A percentile compares a stretch with the other conserved stretches of the same genome.
phyloP scores from a whole-genome alignment of 2,888 invertebrate genomes.

The Rutpela maculata region DNA sequence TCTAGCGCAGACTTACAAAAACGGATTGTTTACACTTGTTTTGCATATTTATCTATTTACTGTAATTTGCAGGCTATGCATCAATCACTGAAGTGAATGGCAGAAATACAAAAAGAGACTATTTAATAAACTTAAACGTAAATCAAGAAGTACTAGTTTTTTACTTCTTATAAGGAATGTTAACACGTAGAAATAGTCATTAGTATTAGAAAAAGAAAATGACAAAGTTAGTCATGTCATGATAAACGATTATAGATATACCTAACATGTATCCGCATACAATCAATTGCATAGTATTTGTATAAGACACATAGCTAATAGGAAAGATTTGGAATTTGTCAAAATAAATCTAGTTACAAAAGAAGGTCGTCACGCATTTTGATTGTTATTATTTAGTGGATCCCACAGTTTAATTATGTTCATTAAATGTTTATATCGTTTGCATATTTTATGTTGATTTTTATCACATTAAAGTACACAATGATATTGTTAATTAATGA shows the following conservation, averaged over 20 bases:
- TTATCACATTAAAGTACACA: background rate
- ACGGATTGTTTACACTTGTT: background rate
- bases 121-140: background rate
- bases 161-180: background rate
- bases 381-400: constrained; percentile 2
- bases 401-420: constrained; percentile 13
- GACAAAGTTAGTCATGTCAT: background rate
- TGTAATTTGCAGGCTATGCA: constrained; percentile 7
- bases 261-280: background rate
- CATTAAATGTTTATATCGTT: background rate
- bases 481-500: too few relatives aligned
- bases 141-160: constrained; percentile 3
- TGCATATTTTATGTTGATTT: background rate
- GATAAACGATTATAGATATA: background rate
- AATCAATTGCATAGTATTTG: background rate
- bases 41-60: constrained; percentile 12
- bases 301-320: background rate
- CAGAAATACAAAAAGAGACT: background rate
- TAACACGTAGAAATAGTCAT: background rate
- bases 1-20: constrained; percentile 23
- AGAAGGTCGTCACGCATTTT: constrained; percentile 18
- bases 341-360: background rate
- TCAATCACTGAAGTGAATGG: constrained; percentile 7
- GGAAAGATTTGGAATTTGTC: background rate
- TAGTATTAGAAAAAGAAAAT: background rate